phyloP scores from a whole-genome alignment of 2,797 vertebrate species.

The Spinus olivaceus region DNA sequence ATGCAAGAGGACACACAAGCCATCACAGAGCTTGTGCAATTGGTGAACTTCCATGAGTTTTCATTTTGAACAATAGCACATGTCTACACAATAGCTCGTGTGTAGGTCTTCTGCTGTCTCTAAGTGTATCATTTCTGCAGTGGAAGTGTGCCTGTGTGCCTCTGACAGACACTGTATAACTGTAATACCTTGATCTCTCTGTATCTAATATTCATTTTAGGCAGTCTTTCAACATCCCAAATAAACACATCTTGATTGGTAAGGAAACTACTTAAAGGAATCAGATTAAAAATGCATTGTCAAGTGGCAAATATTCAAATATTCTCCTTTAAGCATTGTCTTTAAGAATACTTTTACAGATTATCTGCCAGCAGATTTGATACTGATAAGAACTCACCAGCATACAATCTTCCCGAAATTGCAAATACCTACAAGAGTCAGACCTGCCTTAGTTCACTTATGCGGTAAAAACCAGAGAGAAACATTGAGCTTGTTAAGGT shows the following conservation, averaged over 20 bases:
- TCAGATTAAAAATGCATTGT: neutral
- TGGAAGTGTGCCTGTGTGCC: neutral
- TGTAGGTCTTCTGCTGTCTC: neutral
- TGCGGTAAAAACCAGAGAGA: neutral
- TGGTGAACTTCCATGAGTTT: neutral
- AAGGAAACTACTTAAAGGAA: neutral
- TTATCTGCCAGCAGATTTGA: neutral
- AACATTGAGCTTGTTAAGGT: conserved; percentile 14
- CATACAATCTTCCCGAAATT: neutral
- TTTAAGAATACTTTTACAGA: neutral
- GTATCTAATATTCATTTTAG: neutral
- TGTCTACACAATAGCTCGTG: neutral
- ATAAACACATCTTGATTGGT: neutral
- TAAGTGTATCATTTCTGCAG: neutral
- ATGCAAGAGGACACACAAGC: neutral
- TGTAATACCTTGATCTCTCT: neutral
- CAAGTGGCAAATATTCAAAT: neutral
- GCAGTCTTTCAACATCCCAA: neutral
- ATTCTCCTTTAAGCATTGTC: neutral
- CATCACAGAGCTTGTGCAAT: neutral
- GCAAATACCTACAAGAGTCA: neutral
- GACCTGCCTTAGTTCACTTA: neutral
- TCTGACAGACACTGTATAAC: neutral
- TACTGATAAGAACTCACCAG: neutral
- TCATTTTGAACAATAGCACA: neutral